Percentiles rank a stretch among this genome's conserved stretches.
Evolutionary conservation across 2,113 vertebrate genomes (phyloP).

Genomic region (Mesitornis unicolor): DNA sequence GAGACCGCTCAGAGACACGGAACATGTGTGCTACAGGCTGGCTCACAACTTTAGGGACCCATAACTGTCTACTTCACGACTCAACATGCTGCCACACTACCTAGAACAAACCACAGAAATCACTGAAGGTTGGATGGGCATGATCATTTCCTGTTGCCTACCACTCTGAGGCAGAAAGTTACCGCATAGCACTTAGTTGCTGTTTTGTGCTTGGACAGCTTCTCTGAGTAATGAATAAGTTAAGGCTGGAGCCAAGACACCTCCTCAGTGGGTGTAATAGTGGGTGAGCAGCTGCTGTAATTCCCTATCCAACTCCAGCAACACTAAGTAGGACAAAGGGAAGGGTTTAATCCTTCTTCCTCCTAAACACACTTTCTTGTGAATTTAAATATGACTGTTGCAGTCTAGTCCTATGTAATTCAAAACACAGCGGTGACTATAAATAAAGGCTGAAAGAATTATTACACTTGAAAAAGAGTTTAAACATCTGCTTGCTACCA

Average conservation of each 20-base stretch:
- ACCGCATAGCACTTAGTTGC: not conserved
- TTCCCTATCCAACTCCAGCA: not conserved
- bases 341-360: not conserved
- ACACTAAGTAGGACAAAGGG: not conserved
- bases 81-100: fast-evolving
- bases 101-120: not conserved
- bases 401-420: not conserved
- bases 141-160: not conserved
- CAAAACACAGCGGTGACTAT: not conserved
- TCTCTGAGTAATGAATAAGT: not conserved
- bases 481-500: not conserved
- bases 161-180: not conserved
- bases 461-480: not conserved
- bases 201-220: not conserved
- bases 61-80: not conserved
- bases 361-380: not conserved
- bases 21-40: fast-evolving
- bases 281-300: not conserved
- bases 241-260: fast-evolving
- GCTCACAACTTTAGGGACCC: not conserved
- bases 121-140: fast-evolving
- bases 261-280: not conserved
- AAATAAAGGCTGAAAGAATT: not conserved
- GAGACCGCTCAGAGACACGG: not conserved
- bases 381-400: not conserved